Evolutionary conservation across 2,888 invertebrate species (phyloP), one percentile per base, ranked within the genome.

Genomic region (Dromius quadrimaculatus): DNA sequence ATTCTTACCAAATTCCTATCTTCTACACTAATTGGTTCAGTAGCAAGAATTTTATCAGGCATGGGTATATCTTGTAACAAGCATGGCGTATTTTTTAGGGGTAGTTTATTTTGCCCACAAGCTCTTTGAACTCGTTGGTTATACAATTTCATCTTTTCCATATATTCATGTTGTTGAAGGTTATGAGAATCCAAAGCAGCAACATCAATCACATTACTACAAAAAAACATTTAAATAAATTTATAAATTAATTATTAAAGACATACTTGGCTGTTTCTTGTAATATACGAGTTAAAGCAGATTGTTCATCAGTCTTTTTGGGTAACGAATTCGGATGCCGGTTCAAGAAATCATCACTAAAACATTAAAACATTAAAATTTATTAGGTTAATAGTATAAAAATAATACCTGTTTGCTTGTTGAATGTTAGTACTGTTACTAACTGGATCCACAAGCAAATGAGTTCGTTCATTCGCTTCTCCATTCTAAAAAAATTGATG

Each of bases 131-230:
- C 80, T 54, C 84, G 83, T 72, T 85, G 82, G 43, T 86, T 87
- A 83, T 93, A 94, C 75, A 89, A 85, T 75, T 90, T 89, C 75
- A 92, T 90, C 73, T 93, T 86, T 78, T 96, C 95, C 77, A 90
- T 87, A 82, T 93, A 95, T 81, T 95, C 96, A 78, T 93, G 92
- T 75, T 94, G 93, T 77, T 96, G 95, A 71, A 96, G 84, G 76
- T 92, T 91, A 81, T 94, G 94, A 6, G 93, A 91, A 73, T 95
- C 95, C 75, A 95, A 86, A 1, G 95, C 94, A 61, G 94, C 92
- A n/a, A 96, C 95, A 84, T 96, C 96, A 78, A 96, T 96, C 71
- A 96, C 94, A 84, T 95, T 94, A 71, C 95, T 95, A 83, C 5
- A 84, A 83, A 11, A 66, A 69, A 68, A 62, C 64, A 64, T n/a